Percentiles rank a stretch among this genome's conserved stretches.
These are phyloP conservation scores for Oscheius sp. DNA, from an alignment of 2,888 invertebrate genomes.

Conservation along the genomic window DNA sequence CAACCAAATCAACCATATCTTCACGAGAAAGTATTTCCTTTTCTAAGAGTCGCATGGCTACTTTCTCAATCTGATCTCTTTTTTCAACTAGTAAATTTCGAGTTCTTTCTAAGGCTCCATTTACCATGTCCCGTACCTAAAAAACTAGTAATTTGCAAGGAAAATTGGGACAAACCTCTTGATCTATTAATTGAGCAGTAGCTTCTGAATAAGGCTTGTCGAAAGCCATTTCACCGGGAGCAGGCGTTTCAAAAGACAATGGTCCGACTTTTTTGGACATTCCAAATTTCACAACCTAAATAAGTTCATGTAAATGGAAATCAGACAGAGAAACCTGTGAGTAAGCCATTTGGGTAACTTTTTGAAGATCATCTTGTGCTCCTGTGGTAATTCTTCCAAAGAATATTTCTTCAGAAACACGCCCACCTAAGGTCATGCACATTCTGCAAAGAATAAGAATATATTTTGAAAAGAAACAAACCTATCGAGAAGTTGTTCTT, in stretches of 20 bases:
- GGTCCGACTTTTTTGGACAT: slow-evolving; percentile 98
- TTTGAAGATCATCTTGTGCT: slow-evolving; percentile 96
- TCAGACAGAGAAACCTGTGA: slow-evolving; percentile 80
- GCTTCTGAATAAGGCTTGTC: slow-evolving; percentile 95
- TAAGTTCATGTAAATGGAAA: background rate
- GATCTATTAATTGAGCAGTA: slow-evolving; percentile 94
- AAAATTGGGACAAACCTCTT: slow-evolving; percentile 80
- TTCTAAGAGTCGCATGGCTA: slow-evolving; percentile 89
- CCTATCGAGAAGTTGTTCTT: slow-evolving; percentile 82
- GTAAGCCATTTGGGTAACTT: slow-evolving; percentile 97
- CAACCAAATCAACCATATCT: slow-evolving; percentile 96
- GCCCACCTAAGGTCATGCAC: slow-evolving; percentile 64
- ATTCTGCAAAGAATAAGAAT: slow-evolving; percentile 33
- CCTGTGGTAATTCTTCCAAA: slow-evolving; percentile 96
- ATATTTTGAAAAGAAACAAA: slow-evolving; percentile 36
- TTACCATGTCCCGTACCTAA: slow-evolving; percentile 82
- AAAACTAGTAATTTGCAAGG: background rate
- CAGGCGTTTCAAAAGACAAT: slow-evolving; percentile 93
- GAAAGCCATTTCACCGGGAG: slow-evolving; percentile 82
- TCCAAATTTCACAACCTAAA: slow-evolving; percentile 89
- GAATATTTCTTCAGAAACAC: slow-evolving; percentile 94
- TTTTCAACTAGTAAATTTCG: slow-evolving; percentile 83
- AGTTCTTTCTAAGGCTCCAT: slow-evolving; percentile 85
- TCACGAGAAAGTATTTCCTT: slow-evolving; percentile 94
- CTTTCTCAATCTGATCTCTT: slow-evolving; percentile 87